Percentiles rank a stretch among this genome's conserved stretches.
Conservation (phyloP, 2,888 invertebrate genomes). For the Rapana venosa region DNA sequence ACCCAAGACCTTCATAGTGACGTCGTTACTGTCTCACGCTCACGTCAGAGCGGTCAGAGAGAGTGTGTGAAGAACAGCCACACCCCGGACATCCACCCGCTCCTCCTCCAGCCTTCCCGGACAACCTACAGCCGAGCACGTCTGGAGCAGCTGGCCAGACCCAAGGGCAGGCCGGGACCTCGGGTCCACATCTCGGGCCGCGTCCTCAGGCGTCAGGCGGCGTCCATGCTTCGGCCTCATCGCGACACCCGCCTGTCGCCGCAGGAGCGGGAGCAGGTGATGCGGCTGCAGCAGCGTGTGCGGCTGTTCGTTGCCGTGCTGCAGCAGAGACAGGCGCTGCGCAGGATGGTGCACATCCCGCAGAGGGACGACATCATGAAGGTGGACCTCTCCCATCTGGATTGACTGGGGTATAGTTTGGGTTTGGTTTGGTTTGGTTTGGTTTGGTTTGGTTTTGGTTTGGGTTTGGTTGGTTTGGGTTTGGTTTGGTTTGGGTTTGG, state of each 20-base stretch:
- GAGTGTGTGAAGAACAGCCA: background rate
- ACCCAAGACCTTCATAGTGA: too few relatives aligned
- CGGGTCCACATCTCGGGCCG: background rate
- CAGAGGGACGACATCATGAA: slow-evolving; percentile 45
- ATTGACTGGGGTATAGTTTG: too few relatives aligned
- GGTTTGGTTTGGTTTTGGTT: too few relatives aligned
- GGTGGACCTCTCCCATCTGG: slow-evolving; percentile 43
- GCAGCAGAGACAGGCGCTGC: background rate
- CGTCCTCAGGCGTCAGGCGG: slow-evolving; percentile 19
- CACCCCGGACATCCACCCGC: background rate
- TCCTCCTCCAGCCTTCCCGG: background rate
- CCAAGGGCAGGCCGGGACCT: slow-evolving; percentile 13
- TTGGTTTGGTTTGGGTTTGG: too few relatives aligned
- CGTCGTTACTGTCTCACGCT: too few relatives aligned
- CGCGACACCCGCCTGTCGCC: slow-evolving; percentile 13
- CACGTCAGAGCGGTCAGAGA: too few relatives aligned
- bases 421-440: too few relatives aligned
- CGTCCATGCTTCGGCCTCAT: slow-evolving; percentile 27
- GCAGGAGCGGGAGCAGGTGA: slow-evolving; percentile 30
- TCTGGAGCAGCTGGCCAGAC: slow-evolving; percentile 38
- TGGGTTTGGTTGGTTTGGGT: too few relatives aligned
- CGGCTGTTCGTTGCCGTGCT: slow-evolving; percentile 40
- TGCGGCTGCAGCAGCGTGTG: slow-evolving; percentile 38
- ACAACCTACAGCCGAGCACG: slow-evolving; percentile 24
- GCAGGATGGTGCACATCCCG: slow-evolving; percentile 44